Conservation (phyloP, 2,888 invertebrate genomes). For the Bugula neritina region DNA sequence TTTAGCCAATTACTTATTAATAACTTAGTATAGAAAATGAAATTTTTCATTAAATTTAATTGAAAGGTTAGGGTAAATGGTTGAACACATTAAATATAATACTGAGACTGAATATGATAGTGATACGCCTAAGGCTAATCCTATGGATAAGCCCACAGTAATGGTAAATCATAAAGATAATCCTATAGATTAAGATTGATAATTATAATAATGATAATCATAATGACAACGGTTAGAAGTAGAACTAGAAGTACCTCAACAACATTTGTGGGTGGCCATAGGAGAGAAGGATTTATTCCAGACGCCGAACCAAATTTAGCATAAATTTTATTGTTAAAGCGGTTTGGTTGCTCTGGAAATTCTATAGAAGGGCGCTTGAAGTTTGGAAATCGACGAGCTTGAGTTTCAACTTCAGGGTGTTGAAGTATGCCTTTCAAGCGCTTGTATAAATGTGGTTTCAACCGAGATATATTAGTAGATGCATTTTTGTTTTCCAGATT, state of each 20-base stretch:
- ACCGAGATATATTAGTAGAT: conserved; percentile 6
- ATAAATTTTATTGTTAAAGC: background rate
- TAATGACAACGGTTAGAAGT: too few relatives aligned
- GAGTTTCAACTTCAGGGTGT: background rate
- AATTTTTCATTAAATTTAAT: too few relatives aligned
- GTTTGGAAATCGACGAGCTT: background rate
- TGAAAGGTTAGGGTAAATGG: too few relatives aligned
- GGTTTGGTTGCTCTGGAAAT: background rate
- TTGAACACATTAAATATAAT: too few relatives aligned
- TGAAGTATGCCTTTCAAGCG: background rate
- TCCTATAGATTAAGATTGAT: too few relatives aligned
- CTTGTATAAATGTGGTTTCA: background rate
- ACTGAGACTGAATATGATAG: too few relatives aligned
- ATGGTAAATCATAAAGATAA: too few relatives aligned
- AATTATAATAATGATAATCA: too few relatives aligned
- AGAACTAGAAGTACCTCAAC: background rate
- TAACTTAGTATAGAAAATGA: too few relatives aligned
- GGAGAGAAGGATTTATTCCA: background rate
- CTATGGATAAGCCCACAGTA: too few relatives aligned
- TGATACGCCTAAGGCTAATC: too few relatives aligned
- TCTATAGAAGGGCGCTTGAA: background rate
- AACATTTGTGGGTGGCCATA: background rate
- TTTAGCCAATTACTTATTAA: too few relatives aligned
- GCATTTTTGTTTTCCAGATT: background rate
- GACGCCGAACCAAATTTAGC: background rate